Evolutionary conservation across 64 coral and sea anemone genomes (phyloP).

Genomic region (Trachythela sp.): DNA sequence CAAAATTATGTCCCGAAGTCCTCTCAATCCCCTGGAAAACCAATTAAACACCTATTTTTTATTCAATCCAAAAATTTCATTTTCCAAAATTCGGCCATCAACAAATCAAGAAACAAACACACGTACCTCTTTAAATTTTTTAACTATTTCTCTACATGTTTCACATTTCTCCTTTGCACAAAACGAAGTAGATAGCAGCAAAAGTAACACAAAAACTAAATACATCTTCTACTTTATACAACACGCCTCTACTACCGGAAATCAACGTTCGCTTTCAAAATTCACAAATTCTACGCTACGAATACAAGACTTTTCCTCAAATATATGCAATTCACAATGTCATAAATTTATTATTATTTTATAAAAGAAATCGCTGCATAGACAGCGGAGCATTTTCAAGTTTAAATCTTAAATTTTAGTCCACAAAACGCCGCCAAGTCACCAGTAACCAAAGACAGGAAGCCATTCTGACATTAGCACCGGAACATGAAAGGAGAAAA

Average conservation of each 20-base stretch:
- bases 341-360: neutral
- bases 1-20: slow-evolving; percentile 91
- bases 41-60: neutral
- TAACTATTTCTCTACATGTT: neutral
- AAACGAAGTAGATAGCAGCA: neutral
- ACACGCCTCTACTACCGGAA: neutral
- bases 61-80: neutral
- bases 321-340: neutral
- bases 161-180: neutral
- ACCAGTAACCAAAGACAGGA: neutral
- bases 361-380: neutral
- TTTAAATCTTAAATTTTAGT: neutral
- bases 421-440: neutral
- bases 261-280: neutral
- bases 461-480: neutral
- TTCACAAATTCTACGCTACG: neutral
- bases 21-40: slow-evolving; percentile 64
- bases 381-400: neutral
- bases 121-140: neutral
- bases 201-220: neutral
- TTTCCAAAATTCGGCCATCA: neutral
- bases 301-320: neutral
- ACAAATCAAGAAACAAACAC: neutral
- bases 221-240: neutral
- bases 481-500: neutral